Evolutionary conservation across 2,113 vertebrate genomes (phyloP), one percentile per base, ranked within the genome.

Genomic region (Callipepla squamata): DNA sequence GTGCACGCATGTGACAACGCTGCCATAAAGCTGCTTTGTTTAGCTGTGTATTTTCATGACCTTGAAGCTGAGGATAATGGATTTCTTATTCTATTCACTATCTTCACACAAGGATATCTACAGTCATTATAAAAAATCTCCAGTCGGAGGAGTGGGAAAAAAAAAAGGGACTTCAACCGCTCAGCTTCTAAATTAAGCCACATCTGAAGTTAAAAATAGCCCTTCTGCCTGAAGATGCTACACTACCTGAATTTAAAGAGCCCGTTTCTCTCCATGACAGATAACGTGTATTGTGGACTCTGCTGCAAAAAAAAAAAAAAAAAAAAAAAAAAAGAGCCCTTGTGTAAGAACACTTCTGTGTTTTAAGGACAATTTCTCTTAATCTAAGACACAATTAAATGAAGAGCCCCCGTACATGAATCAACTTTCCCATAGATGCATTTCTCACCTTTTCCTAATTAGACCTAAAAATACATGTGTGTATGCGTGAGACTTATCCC

Each of bases 151-250:
- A 79, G 91, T 83, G 62, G 65, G 2, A 20, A 51, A 68, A 86
- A 97, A 97, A 98, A 89, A 80, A 96, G 97, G 97, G 97, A 97
- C 97, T 98, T 98, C 94, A 97, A 97, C 97, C 96, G 97, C 96
- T 98, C 93, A 89, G 96, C 98, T 98, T 98, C 98, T 98, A 98
- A 98, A 98, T 98, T 98, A 98, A 98, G 98, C 98, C 97, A 96
- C 97, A 97, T 97, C 92, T 90, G 95, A 95, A 93, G 97, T 98
- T 99, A 99, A 98, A 99, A 99, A 99, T 99, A 99, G 98, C 95
- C 61, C 78, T 92, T 92, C 84, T 63, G 93, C 96, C 96, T 94
- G 87, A 97, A 98, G 96, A 97, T 97, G 98, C 95, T 98, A 97
- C 70, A 96, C 97, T 96, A 90, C 94, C 96, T 98, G 98, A 98